phyloP scores from a whole-genome alignment of 2,888 invertebrate species.

The Clanis bilineata region DNA sequence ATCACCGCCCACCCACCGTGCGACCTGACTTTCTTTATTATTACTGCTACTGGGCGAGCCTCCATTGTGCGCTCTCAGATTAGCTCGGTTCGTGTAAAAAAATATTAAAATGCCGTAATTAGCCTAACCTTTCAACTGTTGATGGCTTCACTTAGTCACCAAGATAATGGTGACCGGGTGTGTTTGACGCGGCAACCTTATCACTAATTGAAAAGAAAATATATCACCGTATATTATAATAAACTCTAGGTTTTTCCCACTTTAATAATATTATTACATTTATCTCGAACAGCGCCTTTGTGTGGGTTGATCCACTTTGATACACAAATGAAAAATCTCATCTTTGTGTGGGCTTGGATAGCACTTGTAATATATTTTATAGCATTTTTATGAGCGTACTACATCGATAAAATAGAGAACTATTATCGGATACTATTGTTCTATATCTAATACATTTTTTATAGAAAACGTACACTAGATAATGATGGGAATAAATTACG shows the following conservation, averaged over 20 bases:
- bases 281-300: not conserved
- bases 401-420: no score
- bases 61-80: constrained; percentile 6
- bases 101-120: constrained; percentile 1
- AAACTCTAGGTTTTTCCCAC: not conserved
- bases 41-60: not conserved
- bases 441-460: no score
- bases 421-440: no score
- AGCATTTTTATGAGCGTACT: no score
- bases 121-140: not conserved
- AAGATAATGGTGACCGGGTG: not conserved
- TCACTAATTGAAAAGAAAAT: not conserved
- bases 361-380: no score
- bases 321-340: not conserved
- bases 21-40: constrained; percentile 32
- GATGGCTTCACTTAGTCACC: not conserved
- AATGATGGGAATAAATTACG: not conserved
- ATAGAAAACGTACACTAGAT: not conserved
- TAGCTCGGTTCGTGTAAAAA: not conserved
- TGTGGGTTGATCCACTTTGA: not conserved
- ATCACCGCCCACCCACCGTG: constrained; percentile 40
- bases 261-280: not conserved
- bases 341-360: no score
- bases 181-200: not conserved
- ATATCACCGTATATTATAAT: not conserved